Base-by-base conservation (phyloP, 2,797 vertebrate species). In the Podargus strigoides region DNA sequence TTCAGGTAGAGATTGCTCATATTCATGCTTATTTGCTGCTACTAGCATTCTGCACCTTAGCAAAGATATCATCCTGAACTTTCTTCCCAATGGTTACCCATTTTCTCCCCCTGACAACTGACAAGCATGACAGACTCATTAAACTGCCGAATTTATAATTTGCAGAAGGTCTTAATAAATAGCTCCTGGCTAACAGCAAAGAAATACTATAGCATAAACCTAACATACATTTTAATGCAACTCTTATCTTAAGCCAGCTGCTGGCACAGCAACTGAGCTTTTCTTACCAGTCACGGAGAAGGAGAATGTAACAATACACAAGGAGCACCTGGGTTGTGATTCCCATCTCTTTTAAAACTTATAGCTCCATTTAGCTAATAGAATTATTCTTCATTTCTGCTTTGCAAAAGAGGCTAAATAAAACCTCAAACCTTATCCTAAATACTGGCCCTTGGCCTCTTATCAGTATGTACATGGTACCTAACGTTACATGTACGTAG, bases 21-120 rank as follows among this genome's bases (percentile, higher is more conserved):
- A 87, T 69, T 91, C 73, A 66, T 91, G 76, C 52, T 88, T 94
- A 37, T 92, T 96, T 96, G 60, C 41, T 91, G 30, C 79, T 96
- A 94, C 97, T 97, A 96, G 53, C 60, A 94, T 97, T 97, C 94
- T 69, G 77, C 55, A 95, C 89, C 69, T 94, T 91, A 91, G 93
- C 41, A 76, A 87, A 97, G 87, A 95, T 21, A 68, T 97, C 93
- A 96, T 95, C 94, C 97, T 98, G 94, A 98, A 97, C 96, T 97
- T 97, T 93, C 67, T 96, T 97, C 56, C 41, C 85, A 69, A 70
- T 89, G 78, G 94, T 96, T 97, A 95, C 59, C 69, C 32, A 73
- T 95, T 95, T 95, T 94, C 81, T 91, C 47, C 95, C 79, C 70
- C 88, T 97, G 92, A 97, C 95, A 97, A 95, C 23, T 98, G 97